Evolutionary conservation across 1,140 invertebrate species (phyloP), one percentile per base, ranked within the genome.

Genomic region (Acromyrmex heyeri): DNA sequence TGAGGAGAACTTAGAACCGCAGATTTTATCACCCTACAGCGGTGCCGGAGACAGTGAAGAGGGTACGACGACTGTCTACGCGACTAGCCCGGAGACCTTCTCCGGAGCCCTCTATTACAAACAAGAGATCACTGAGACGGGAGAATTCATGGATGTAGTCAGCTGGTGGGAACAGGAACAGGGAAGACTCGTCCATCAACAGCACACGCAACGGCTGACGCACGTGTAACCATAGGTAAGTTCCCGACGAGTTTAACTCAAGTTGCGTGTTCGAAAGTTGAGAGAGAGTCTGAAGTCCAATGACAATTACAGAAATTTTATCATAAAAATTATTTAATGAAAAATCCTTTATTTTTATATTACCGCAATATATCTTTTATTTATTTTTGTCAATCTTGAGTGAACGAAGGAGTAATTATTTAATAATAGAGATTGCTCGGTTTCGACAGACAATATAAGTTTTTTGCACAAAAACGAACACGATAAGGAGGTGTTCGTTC

Each of bases 131-230:
- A 95, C 95, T n/a, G 96, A 97, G 88, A 96, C 96, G 65, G 96
- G 96, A 86, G 97, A 97, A 89, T 95, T 97, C 53, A 95, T 97
- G 89, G 97, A 97, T 92, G 97, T 97, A 53, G 96, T 97, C 77
- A 96, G 95, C 86, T 97, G 96, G 96, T 97, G 96, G 96, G 96
- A 96, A 95, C 96, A 96, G 91, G 96, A 96, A 92, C 96, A 96
- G 90, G 93, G 92, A 69, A 91, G 93, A 85, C 93, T 95, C 82
- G 83, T 87, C 38, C 89, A 91, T 81, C 93, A 94, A 88, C 93
- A 93, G 62, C 94, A 95, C 91, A 86, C 91, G 44, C 94, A 95
- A 92, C 94, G 94, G 89, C 93, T 95, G 89, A 94, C 94, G 87
- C 94, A 95, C 78, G 94, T 93, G 67, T 95, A 93, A 94, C 91